Base-by-base conservation (phyloP, 1,140 invertebrate species). In the Dendrolimus kikuchii region DNA sequence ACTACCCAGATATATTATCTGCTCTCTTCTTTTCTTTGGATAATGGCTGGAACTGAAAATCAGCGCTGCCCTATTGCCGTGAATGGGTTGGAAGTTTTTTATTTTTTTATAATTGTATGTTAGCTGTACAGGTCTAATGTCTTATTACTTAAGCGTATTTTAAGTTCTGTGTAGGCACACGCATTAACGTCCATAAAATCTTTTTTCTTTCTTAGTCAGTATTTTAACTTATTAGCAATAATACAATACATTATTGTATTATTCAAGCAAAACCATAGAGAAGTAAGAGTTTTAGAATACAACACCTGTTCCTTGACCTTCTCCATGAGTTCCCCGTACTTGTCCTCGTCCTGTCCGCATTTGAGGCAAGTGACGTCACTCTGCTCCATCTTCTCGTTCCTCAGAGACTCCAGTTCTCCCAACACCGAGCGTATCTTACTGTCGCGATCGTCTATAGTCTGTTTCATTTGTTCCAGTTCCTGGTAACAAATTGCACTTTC, bases 361-460 rank as follows among this genome's bases (percentile, higher is more conserved):
- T 71, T 64, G 40, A 62, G 44, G 53, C 79, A 71, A 36, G 47
- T 55, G 5, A 74, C 66, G 6, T 78, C 73, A 43, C 68, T 76
- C 53, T 67, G 66, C 4, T 79, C 76, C 6, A 51, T 58, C 38
- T 60, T 71, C 46, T 84, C 84, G 42, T 71, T 81, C 57, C 59
- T 72, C 51, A 87, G 46, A 48, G 69, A 74, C 43, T 86, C 81
- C 52, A 88, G 47, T 55, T 88, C 85, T 4, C 69, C 72, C 0
- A 82, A 38, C 52, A 87, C 40, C 7, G 62, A 61, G 4, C 80
- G 62, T 72, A 88, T 83, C 58, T 79, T 87, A 55, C 68, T 50
- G 44, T 88, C 85, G 53, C 79, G 66, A 5, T 88, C 87, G 4
- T 88, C 83, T 46, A 82, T 80, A 4, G 85, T 77, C 38, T 64